These are phyloP conservation scores for Pipa parva DNA, from an alignment of 2,113 vertebrate species.

Conservation along the genomic window DNA sequence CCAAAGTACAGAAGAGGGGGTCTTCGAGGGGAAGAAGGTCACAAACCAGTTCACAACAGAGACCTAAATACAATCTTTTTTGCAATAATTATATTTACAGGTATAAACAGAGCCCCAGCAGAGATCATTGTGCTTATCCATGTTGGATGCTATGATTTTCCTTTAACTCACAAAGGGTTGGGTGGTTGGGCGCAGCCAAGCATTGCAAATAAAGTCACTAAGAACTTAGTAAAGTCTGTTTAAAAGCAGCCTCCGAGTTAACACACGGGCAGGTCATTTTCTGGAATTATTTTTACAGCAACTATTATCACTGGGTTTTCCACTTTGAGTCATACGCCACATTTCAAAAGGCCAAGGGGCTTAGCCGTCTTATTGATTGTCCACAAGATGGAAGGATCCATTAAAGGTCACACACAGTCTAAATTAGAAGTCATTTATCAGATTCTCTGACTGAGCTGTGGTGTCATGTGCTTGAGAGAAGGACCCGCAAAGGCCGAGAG, in stretches of 20 bases:
- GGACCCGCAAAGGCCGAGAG: background rate
- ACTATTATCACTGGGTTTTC: constrained; percentile 19
- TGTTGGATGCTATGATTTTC: too few species aligned
- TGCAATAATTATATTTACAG: too few species aligned
- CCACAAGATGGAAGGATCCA: constrained; percentile 14
- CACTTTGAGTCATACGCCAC: background rate
- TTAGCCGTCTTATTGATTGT: constrained; percentile 32
- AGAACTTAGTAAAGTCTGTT: background rate
- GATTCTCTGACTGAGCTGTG: background rate
- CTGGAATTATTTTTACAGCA: constrained; percentile 17
- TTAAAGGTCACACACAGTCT: constrained; percentile 38
- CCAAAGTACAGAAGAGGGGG: too few species aligned
- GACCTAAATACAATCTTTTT: too few species aligned
- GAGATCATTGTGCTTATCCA: too few species aligned
- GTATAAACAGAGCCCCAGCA: too few species aligned
- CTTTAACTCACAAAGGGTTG: too few species aligned
- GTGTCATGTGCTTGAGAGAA: background rate
- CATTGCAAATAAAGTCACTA: background rate
- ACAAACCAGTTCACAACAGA: too few species aligned
- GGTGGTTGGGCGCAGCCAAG: too few species aligned
- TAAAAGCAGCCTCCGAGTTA: background rate
- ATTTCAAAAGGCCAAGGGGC: constrained; percentile 20
- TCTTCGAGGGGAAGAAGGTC: too few species aligned
- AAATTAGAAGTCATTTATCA: constrained; percentile 33
- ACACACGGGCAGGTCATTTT: background rate